These are phyloP conservation scores for Axinella damicornis DNA, from an alignment of 37 sponge, comb jelly and placozoan species.

Conservation along the genomic window DNA sequence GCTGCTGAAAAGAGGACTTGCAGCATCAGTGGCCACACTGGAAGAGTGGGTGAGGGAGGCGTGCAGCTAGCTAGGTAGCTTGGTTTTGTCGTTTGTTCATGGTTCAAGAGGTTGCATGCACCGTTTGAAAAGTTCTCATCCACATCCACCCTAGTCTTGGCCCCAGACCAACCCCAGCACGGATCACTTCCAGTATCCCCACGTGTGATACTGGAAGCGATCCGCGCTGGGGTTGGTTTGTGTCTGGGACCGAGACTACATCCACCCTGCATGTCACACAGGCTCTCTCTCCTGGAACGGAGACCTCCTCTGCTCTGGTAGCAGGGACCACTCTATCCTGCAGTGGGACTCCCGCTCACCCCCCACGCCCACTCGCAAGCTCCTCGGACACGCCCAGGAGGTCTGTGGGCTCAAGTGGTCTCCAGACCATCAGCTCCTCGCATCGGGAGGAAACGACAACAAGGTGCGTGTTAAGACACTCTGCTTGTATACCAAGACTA, in stretches of 20 bases:
- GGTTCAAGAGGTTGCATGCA: too few relatives aligned
- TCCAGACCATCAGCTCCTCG: conserved; percentile 86
- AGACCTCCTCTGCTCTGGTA: conserved; percentile 84
- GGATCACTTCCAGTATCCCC: too few relatives aligned
- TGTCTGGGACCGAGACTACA: too few relatives aligned
- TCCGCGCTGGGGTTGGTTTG: too few relatives aligned
- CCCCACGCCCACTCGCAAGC: conserved; percentile 46
- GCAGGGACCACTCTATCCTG: conserved; percentile 82
- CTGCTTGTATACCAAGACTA: too few relatives aligned
- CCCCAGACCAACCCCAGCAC: too few relatives aligned
- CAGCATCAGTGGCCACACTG: conserved; percentile 72
- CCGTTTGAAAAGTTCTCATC: too few relatives aligned
- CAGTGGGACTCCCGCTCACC: conserved; percentile 83
- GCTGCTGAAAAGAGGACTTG: conserved; percentile 49
- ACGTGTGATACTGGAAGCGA: too few relatives aligned
- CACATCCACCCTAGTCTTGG: too few relatives aligned
- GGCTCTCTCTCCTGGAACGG: conserved; percentile 91
- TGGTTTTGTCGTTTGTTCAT: neutral
- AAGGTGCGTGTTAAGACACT: conserved; percentile 69
- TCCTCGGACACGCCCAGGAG: conserved; percentile 88
- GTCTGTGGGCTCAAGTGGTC: conserved; percentile 98
- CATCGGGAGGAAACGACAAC: conserved; percentile 98
- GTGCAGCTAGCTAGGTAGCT: neutral
- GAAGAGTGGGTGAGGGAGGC: conserved; percentile 62
- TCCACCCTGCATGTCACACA: conserved; percentile 1